A percentile compares a stretch with the other conserved stretches of the same genome.
These are phyloP conservation scores for Chouioia cunea DNA, from an alignment of 2,888 invertebrate genomes.

Conservation along the genomic window DNA sequence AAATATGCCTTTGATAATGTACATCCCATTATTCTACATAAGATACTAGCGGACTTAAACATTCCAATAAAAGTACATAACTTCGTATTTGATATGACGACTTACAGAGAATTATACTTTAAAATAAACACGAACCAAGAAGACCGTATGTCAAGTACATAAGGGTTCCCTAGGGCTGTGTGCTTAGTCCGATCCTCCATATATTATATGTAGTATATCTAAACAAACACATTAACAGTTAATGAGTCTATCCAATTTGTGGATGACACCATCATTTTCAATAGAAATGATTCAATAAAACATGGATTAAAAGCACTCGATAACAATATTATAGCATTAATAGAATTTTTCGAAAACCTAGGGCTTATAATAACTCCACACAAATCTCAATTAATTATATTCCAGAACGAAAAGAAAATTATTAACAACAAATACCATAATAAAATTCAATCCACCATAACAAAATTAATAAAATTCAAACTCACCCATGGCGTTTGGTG, in stretches of 20 bases:
- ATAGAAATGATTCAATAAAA: neutral
- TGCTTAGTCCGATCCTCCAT: neutral
- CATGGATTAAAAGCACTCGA: neutral
- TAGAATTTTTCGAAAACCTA: neutral
- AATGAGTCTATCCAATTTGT: conserved; percentile 4
- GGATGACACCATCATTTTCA: neutral
- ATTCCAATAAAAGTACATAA: conserved; percentile 8
- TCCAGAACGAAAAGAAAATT: neutral
- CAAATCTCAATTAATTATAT: conserved; percentile 10
- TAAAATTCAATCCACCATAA: neutral
- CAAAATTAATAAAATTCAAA: neutral
- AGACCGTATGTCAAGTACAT: neutral
- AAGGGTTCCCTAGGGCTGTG: conserved; percentile 12
- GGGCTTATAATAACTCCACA: conserved; percentile 1
- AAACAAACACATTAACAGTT: neutral
- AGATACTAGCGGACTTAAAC: neutral
- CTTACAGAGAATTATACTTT: conserved; percentile 11
- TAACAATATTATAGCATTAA: neutral
- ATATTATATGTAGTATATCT: neutral
- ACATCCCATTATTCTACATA: neutral
- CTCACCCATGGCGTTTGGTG: neutral
- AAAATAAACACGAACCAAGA: conserved; percentile 8
- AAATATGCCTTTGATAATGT: conserved; percentile 26
- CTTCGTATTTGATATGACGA: conserved; percentile 6
- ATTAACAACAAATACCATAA: neutral